Conservation (phyloP, 2,888 invertebrate genomes). For the Caenorhabditis sp. region DNA sequence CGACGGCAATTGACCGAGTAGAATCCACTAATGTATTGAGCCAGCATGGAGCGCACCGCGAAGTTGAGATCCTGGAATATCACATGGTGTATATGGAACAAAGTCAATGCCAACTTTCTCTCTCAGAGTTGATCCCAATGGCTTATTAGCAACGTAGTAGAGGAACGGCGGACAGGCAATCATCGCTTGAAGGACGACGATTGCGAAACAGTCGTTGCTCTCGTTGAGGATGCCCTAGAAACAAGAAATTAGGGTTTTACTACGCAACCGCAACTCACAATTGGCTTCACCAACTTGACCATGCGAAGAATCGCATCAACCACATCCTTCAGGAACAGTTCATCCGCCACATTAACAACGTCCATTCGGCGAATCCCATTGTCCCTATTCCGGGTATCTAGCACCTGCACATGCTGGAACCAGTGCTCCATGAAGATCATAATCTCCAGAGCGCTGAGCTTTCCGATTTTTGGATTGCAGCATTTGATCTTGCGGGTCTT, state of each 20-base stretch:
- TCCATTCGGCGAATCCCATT: too few species aligned
- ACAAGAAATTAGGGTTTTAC: not conserved
- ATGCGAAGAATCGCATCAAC: too few species aligned
- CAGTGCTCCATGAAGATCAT: too few species aligned
- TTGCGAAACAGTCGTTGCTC: conserved; percentile 15
- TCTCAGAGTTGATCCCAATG: too few species aligned
- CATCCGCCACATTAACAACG: too few species aligned
- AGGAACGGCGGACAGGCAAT: conserved; percentile 21
- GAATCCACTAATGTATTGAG: not conserved
- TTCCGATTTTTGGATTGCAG: not conserved
- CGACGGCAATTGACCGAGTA: not conserved
- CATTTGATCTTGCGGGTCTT: not conserved
- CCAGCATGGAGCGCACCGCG: not conserved
- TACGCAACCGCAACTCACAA: not conserved
- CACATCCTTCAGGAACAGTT: too few species aligned
- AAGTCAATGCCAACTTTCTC: too few species aligned
- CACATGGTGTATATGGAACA: too few species aligned
- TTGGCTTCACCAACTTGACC: not conserved
- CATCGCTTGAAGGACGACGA: not conserved
- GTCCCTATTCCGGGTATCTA: too few species aligned
- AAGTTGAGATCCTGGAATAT: conserved; percentile 10
- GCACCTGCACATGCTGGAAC: too few species aligned
- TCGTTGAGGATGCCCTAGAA: conserved; percentile 11
- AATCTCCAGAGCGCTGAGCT: not conserved
- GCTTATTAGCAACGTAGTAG: not conserved